Evolutionary conservation across 2,797 vertebrate species (phyloP), one percentile per base, ranked within the genome.

Genomic region (Chromobotia macracanthus): DNA sequence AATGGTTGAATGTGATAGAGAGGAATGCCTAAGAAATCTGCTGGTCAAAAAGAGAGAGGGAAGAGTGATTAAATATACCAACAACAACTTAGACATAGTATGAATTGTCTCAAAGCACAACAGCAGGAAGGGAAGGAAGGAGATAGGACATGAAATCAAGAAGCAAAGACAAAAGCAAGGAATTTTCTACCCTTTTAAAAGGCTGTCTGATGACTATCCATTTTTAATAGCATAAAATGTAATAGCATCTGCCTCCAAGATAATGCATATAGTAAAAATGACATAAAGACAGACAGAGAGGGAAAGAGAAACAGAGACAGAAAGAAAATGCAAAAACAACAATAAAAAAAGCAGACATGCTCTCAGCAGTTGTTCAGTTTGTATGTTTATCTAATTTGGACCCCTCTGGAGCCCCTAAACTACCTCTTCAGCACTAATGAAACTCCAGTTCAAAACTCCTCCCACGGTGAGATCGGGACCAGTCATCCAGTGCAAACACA

Each of bases 361-460:
- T 48, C 75, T 44, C 31, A 81, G 61, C 67, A 76, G 83, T 65
- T 79, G 79, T 13, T 61, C 13, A 1, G n/a, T 8, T 13, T 21
- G 35, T 69, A 23, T 72, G 73, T 66, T 65, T 65, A 53, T 61
- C 73, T 80, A 75, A 80, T 75, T 46, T 67, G 28, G 66, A 63
- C 53, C 61, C 68, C 75, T 55, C 66, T 19, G 80, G 60, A 81
- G 67, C 48, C 72, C 10, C 13, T 15, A 12, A 68, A 70, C 70
- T 12, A 13, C 60, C 6, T 72, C 67, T 21, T 73, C 80, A 69
- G 83, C 83, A 76, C 68, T 51, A 79, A 58, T 44, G 61, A 66
- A 50, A 44, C 50, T 18, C n/a, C 71, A 15, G 38, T 77, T 70
- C 15, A 61, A 48, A 60, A n/a, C 51, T 55, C 41, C 44, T n/a